Percentiles rank a stretch among this genome's conserved stretches.
phyloP scores from a whole-genome alignment of 2,888 invertebrate species.

The Candidula unifasciata region DNA sequence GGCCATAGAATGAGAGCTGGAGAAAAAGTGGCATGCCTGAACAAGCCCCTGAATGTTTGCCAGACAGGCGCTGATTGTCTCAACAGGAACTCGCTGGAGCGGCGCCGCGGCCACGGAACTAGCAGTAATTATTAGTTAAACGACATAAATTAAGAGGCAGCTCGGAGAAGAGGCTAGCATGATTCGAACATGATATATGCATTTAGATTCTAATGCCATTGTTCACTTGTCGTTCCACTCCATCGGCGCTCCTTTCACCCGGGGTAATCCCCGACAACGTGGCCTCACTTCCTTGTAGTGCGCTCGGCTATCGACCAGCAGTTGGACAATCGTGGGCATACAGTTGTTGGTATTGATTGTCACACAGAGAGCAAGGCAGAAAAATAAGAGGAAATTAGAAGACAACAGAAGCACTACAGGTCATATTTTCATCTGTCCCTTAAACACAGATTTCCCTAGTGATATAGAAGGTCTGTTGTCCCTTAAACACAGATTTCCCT shows the following conservation, averaged over 20 bases:
- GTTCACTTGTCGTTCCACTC: constrained; percentile 33
- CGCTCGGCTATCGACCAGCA: background rate
- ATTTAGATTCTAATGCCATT: constrained; percentile 46
- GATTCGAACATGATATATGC: constrained; percentile 48
- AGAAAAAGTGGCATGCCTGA: constrained; percentile 13
- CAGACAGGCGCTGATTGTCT: background rate
- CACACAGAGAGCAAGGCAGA: background rate
- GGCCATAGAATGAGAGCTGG: no score
- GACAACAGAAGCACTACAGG: no score
- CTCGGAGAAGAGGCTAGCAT: constrained; percentile 25
- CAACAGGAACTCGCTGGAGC: constrained; percentile 14
- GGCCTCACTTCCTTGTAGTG: constrained; percentile 31
- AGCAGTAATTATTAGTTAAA: constrained; percentile 49
- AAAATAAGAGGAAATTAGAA: no score
- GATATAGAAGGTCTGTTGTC: no score
- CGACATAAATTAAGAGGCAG: constrained; percentile 48
- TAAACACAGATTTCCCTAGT: no score
- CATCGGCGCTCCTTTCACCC: constrained; percentile 30
- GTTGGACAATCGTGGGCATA: background rate
- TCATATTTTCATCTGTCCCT: no score
- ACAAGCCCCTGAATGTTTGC: background rate
- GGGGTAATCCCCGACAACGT: background rate
- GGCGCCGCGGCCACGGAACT: constrained; percentile 32
- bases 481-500: no score
- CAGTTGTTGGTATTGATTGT: background rate